These are phyloP conservation scores for Achatina immaculata DNA, from an alignment of 1,140 invertebrate species.

Conservation along the genomic window DNA sequence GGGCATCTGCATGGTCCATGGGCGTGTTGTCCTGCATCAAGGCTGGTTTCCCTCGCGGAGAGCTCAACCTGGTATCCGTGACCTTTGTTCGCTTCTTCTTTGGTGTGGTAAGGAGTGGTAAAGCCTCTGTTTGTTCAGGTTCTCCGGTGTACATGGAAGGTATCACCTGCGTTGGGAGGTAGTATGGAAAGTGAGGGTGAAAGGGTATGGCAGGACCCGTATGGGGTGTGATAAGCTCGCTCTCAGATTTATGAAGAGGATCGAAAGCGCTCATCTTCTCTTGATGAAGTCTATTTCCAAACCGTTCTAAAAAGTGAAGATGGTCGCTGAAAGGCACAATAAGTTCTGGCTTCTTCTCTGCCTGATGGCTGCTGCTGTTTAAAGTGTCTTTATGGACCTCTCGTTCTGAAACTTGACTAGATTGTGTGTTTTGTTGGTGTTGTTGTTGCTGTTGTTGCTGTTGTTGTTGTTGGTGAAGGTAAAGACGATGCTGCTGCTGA, in stretches of 20 bases:
- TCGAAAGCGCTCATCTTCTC: slow-evolving; percentile 65
- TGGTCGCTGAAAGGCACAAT: slow-evolving; percentile 42
- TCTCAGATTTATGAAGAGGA: slow-evolving; percentile 48
- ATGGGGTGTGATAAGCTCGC: slow-evolving; percentile 48
- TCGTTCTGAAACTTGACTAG: slow-evolving; percentile 11
- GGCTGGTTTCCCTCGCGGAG: slow-evolving; percentile 76
- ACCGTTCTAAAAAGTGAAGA: slow-evolving; percentile 44
- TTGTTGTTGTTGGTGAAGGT: slow-evolving; percentile 16
- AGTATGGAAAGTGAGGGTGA: slow-evolving; percentile 57
- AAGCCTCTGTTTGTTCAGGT: slow-evolving; percentile 91
- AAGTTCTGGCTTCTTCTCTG: slow-evolving; percentile 38
- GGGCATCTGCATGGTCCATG: slow-evolving; percentile 46
- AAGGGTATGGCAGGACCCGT: slow-evolving; percentile 49
- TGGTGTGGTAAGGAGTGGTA: slow-evolving; percentile 90
- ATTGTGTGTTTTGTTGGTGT: slow-evolving; percentile 6
- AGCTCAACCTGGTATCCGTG: slow-evolving; percentile 92
- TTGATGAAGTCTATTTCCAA: slow-evolving; percentile 41
- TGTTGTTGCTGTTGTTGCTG: slow-evolving; percentile 36
- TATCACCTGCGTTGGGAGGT: slow-evolving; percentile 70
- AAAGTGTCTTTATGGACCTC: slow-evolving; percentile 41
- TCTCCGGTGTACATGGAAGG: slow-evolving; percentile 76
- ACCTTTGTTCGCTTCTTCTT: slow-evolving; percentile 95
- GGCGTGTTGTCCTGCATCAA: slow-evolving; percentile 64
- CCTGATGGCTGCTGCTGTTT: slow-evolving; percentile 35
- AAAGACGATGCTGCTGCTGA: slow-evolving; percentile 18